A percentile compares a stretch with the other conserved stretches of the same genome.
Conservation (phyloP, 2,797 vertebrate genomes). For the Chaetodon trifasciatus region DNA sequence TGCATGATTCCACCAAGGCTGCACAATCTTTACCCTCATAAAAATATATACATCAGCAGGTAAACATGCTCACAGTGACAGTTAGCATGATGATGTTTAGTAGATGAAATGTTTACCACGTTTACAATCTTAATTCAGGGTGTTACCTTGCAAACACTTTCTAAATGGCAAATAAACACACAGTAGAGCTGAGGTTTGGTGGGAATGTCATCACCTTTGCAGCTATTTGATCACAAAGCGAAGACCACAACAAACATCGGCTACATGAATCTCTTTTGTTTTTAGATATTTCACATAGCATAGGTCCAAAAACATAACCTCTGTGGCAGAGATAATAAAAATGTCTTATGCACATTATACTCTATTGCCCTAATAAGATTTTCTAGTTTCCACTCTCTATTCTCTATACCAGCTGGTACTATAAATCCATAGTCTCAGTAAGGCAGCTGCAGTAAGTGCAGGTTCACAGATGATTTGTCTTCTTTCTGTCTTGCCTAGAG, state of each 20-base stretch:
- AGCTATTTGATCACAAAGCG: not conserved
- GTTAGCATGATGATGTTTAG: not conserved
- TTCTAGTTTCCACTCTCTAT: not conserved
- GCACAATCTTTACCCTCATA: not conserved
- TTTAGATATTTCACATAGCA: not conserved
- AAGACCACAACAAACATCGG: not conserved
- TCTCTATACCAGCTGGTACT: not conserved
- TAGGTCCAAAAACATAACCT: not conserved
- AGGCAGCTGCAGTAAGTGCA: slow-evolving; percentile 20
- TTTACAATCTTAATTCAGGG: not conserved
- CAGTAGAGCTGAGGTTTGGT: not conserved
- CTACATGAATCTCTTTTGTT: not conserved
- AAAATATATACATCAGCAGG: not conserved
- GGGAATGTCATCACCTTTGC: not conserved
- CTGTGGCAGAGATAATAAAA: not conserved
- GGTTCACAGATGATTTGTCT: slow-evolving; percentile 38
- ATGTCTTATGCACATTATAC: not conserved
- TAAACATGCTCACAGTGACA: not conserved
- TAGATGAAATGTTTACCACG: not conserved
- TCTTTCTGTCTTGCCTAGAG: slow-evolving; percentile 34
- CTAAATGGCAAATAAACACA: not conserved
- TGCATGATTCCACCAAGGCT: not conserved
- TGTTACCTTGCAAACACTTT: not conserved
- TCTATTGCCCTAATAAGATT: not conserved
- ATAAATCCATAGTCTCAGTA: slow-evolving; percentile 20